phyloP scores from a whole-genome alignment of 1,140 invertebrate genomes.

The Lepeophtheirus salmonis region DNA sequence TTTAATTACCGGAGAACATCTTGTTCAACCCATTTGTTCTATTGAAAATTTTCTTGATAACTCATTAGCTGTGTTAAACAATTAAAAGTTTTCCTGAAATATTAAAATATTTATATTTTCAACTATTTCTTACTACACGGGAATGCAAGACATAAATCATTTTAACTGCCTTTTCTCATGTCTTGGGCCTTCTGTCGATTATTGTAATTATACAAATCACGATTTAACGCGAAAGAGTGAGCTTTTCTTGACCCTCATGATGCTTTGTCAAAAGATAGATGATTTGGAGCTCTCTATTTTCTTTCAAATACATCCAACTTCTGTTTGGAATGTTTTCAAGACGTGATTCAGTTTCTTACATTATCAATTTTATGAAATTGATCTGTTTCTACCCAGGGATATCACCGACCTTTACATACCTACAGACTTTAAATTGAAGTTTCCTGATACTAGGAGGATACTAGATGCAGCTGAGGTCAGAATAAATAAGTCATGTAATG shows the following conservation, averaged over 20 bases:
- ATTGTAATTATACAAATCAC: not conserved
- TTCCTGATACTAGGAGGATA: not conserved
- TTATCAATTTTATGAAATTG: not conserved
- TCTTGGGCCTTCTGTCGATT: not conserved
- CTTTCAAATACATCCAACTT: not conserved
- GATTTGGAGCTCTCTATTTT: not conserved
- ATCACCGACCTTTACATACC: not conserved
- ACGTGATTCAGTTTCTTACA: not conserved
- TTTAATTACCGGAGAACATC: not conserved
- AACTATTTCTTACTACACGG: not conserved
- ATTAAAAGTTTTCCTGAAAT: not conserved
- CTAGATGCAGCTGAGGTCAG: too few relatives aligned
- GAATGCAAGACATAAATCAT: not conserved
- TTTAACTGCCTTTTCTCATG: not conserved
- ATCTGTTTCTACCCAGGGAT: not conserved
- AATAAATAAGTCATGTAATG: too few relatives aligned
- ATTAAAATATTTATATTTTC: not conserved
- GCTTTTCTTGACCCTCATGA: conserved; percentile 4
- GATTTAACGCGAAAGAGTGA: not conserved
- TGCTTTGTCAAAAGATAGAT: not conserved
- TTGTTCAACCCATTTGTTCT: not conserved
- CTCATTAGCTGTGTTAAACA: not conserved
- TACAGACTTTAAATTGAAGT: not conserved
- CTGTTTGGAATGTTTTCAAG: not conserved
- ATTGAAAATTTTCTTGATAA: not conserved